Evolutionary conservation across 2,797 vertebrate genomes (phyloP).

Genomic region (Chromis chromis): DNA sequence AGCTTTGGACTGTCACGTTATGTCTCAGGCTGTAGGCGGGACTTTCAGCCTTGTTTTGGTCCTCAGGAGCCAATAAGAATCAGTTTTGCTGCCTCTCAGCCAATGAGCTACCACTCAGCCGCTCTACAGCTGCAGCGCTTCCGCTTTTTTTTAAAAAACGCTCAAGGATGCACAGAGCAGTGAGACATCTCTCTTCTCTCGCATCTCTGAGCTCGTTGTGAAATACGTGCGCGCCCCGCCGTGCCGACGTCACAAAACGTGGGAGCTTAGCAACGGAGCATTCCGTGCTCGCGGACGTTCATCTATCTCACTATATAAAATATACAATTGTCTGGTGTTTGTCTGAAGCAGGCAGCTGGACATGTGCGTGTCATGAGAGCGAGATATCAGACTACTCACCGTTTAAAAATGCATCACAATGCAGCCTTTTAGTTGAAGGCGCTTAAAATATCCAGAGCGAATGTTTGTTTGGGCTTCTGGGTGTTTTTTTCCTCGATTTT

Average conservation of each 20-base stretch:
- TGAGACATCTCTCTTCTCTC: conserved; percentile 29
- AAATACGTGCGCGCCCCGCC: conserved; percentile 39
- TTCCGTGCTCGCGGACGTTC: conserved; percentile 30
- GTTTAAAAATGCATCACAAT: neutral
- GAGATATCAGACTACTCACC: neutral
- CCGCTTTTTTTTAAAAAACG: conserved; percentile 1
- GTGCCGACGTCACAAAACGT: conserved; percentile 39
- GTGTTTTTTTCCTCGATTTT: neutral
- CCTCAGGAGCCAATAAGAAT: conserved; percentile 49
- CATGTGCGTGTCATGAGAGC: conserved; percentile 12
- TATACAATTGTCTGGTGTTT: conserved; percentile 1
- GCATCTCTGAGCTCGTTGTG: conserved; percentile 16
- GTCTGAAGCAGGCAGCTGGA: conserved; percentile 5
- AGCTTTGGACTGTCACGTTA: conserved; percentile 20
- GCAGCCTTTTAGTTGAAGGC: neutral
- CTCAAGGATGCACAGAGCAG: neutral
- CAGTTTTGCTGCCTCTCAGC: conserved; percentile 4
- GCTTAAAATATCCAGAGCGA: neutral
- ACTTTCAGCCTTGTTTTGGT: conserved; percentile 64
- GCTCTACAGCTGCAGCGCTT: neutral
- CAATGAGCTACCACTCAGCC: conserved; percentile 40
- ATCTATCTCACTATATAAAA: neutral
- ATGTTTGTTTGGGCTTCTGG: neutral
- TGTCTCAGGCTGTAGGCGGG: conserved; percentile 46
- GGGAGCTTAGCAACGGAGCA: neutral